Conservation (phyloP, 2,113 vertebrate genomes). For the Gnathonemus longibarbis region DNA sequence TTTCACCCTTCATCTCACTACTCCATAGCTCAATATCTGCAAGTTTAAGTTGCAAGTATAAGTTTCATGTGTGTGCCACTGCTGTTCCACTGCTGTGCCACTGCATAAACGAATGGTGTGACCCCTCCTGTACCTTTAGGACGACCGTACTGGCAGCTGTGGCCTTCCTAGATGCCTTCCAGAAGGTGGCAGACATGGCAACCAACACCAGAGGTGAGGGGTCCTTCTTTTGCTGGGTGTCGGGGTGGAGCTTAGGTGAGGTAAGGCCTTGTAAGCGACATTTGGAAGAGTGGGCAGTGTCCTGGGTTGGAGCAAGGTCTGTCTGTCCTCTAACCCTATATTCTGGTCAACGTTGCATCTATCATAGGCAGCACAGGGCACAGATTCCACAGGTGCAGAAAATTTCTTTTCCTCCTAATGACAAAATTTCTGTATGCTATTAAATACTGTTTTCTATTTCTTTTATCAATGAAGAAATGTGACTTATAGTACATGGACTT, state of each 20-base stretch:
- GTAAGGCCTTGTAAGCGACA: neutral
- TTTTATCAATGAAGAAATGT: neutral
- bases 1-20: neutral
- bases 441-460: neutral
- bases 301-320: neutral
- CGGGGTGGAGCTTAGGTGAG: neutral
- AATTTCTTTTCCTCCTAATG: neutral
- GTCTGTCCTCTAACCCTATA: neutral
- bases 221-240: neutral
- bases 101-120: neutral
- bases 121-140: constrained; percentile 52
- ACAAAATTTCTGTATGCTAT: neutral
- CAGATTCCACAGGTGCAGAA: neutral
- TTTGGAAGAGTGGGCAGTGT: neutral
- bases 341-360: neutral
- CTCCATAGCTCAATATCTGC: neutral
- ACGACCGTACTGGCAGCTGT: constrained; percentile 90
- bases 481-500: neutral
- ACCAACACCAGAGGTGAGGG: constrained; percentile 91
- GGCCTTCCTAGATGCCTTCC: constrained; percentile 96
- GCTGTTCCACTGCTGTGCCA: too few species aligned
- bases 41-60: neutral
- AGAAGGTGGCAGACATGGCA: constrained; percentile 98
- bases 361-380: neutral
- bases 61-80: too few species aligned